Evolutionary conservation across 2,113 vertebrate genomes (phyloP), one percentile per base, ranked within the genome.

Genomic region (Leucoraja erinaceus): DNA sequence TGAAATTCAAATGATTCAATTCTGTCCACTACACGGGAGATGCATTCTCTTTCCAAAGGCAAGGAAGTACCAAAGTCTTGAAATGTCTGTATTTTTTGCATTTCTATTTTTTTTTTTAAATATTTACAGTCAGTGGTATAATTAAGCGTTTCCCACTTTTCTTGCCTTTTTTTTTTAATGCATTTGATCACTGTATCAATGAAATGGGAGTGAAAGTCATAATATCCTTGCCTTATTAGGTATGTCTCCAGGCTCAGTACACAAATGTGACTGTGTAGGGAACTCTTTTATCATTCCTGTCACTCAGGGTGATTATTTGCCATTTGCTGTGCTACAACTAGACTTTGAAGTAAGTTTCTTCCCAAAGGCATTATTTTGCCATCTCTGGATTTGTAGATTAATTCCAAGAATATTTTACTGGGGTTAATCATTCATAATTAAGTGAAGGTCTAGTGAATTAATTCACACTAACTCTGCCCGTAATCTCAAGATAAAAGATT

Each of bases 171-270:
- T 68, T 90, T 68, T 68, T 47, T 47, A n/a, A n/a, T n/a, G 16
- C 66, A 16, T 68, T 68, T 68, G 38, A 10, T 68, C 66, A 68
- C 66, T 66, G 10, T 59, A 88, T 88, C n/a, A 63, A 20, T 88
- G 28, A 88, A 88, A 59, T 88, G 28, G 84, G 28, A 88, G 59
- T 88, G 25, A 63, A 88, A 88, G 56, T 88, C 86, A 18, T 68
- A 18, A 10, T 33, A 68, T 90, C 61, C 56, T 90, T 68, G 61
- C n/a, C 61, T 90, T 90, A 63, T 90, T 90, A 33, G 86, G n/a
- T 90, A 31, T 33, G 63, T 38, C 61, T 28, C 59, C 16, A 38
- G n/a, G 31, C 28, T n/a, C 25, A 18, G 59, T 90, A 59, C 54
- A 84, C 54, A 25, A 59, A 6, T 88, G 59, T 66, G n/a, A 66